Evolutionary conservation across 2,888 invertebrate species (phyloP).

Genomic region (Anagyrus pseudococci): DNA sequence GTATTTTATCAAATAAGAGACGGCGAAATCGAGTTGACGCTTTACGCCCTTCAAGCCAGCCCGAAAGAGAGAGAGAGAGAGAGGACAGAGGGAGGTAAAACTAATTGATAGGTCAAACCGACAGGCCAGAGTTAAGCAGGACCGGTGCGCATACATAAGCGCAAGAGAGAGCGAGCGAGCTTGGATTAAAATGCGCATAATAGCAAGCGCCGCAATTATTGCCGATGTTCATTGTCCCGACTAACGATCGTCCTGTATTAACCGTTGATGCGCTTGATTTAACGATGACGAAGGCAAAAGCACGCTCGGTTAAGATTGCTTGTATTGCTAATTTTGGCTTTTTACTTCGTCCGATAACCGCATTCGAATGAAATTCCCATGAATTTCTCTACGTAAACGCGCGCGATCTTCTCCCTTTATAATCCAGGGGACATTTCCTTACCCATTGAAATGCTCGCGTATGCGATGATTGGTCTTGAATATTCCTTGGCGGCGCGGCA

Average conservation of each 20-base stretch:
- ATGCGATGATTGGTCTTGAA: slow-evolving; percentile 14
- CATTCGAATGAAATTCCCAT: neutral
- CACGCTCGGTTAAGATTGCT: too few species aligned
- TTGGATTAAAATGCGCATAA: slow-evolving; percentile 48
- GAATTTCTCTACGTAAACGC: neutral
- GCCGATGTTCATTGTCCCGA: neutral
- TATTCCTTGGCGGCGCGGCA: slow-evolving; percentile 15
- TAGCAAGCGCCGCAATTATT: slow-evolving; percentile 45
- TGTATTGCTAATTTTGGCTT: too few species aligned
- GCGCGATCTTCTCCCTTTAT: too few species aligned
- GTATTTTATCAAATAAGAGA: too few species aligned
- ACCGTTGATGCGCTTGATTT: too few species aligned
- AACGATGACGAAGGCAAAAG: too few species aligned
- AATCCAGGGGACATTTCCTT: neutral
- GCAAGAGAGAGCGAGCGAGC: slow-evolving; percentile 13
- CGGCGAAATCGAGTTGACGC: too few species aligned
- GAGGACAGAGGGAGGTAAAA: neutral
- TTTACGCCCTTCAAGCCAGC: too few species aligned
- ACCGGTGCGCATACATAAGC: neutral
- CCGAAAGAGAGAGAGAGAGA: slow-evolving; percentile 15
- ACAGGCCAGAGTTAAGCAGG: slow-evolving; percentile 25
- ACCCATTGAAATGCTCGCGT: neutral
- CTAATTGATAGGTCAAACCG: slow-evolving; percentile 39
- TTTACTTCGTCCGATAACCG: too few species aligned
- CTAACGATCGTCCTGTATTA: too few species aligned